A percentile compares a stretch with the other conserved stretches of the same genome.
Conservation (phyloP, 2,113 vertebrate species). For the Bothrops jararaca region DNA sequence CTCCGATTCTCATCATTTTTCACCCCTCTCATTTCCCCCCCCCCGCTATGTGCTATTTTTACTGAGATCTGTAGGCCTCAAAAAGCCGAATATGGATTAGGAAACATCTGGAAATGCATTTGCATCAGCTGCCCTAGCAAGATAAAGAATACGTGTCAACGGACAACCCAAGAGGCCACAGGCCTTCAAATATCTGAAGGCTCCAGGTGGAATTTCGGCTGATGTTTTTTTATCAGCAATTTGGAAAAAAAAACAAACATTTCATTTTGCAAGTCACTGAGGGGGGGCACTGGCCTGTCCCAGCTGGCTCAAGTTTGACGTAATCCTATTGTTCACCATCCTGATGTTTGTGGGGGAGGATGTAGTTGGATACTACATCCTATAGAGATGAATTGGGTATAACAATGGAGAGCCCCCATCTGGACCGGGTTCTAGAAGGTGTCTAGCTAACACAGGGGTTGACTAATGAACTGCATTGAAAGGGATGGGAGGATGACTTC, state of each 20-base stretch:
- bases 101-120: conserved; percentile 85
- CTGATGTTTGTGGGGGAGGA: not conserved
- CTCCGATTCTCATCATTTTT: not conserved
- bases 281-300: conserved; percentile 62
- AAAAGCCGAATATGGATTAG: conserved; percentile 61
- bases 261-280: conserved; percentile 15
- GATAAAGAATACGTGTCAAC: conserved; percentile 56
- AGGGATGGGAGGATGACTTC: conserved; percentile 21
- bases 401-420: conserved; percentile 22
- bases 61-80: conserved; percentile 11
- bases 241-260: conserved; percentile 52
- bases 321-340: conserved; percentile 72
- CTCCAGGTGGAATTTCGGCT: conserved; percentile 75
- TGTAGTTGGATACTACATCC: not conserved
- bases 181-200: conserved; percentile 43
- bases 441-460: not conserved
- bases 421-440: conserved; percentile 19
- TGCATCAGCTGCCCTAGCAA: conserved; percentile 35
- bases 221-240: conserved; percentile 19
- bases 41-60: fast-evolving
- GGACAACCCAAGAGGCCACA: not conserved
- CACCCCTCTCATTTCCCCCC: not conserved
- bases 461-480: conserved; percentile 25
- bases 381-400: not conserved
- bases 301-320: conserved; percentile 67